Evolutionary conservation across 1,140 invertebrate genomes (phyloP), one percentile per base, ranked within the genome.

Genomic region (Saccostrea glomerata): DNA sequence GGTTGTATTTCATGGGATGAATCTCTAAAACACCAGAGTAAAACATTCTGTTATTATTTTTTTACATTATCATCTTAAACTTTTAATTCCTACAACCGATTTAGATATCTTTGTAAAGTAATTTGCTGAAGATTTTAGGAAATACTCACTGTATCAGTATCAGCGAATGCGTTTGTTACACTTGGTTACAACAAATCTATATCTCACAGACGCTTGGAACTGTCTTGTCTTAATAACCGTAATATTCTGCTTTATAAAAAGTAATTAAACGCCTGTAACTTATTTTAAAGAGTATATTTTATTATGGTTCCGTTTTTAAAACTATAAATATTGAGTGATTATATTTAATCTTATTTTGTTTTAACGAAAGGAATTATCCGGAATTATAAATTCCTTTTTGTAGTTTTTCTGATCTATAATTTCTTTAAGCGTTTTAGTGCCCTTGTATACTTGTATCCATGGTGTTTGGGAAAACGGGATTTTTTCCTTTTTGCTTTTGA

Each of bases 371-470:
- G 1, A 82, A 82, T 84, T 25, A 36, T 84, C 40, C 40, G 40
- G 40, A 20, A 55, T 55, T 54, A n/a, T 84, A 15, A 13, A 20
- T 47, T 84, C 30, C 47, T 6, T 77, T 15, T 12, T 77, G 25
- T 77, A 13, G 11, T 36, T 30, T 77, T 77, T 77, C 30, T 30
- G 25, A 3, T 30, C 2, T 36, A 77, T 15, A 12, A 36, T 77
- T 77, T 73, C 25, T 13, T 36, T 7, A 77, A 77, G 20, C 82
- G 40, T 84, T 84, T 55, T n/a, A 54, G 54, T n/a, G 54, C 36
- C 11, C 82, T 25, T 54, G 54, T 84, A 11, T 56, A 11, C 11
- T 55, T 84, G 82, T 84, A 84, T 84, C 82, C 82, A 84, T 84
- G 82, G 82, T 84, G 40, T 84, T 84, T 84, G 11, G 9, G 2